Evolutionary conservation across 2,113 vertebrate genomes (phyloP).

Genomic region (Formicarius rufipectus): DNA sequence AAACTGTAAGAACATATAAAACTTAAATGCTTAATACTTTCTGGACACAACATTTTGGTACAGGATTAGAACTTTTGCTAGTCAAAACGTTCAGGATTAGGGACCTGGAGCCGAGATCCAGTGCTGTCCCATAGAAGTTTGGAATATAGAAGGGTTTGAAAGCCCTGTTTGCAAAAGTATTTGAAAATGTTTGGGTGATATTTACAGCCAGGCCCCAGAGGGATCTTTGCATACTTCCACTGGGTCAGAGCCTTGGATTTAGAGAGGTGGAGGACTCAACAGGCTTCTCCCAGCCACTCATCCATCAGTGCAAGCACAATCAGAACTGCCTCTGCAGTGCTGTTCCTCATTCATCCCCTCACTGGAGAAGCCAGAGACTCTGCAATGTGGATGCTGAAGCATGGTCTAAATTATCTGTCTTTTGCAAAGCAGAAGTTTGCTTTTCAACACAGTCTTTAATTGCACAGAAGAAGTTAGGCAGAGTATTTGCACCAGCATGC

Average conservation of each 20-base stretch:
- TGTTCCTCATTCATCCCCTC: neutral
- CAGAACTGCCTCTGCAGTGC: neutral
- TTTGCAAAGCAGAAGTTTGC: constrained; percentile 43
- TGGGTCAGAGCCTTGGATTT: neutral
- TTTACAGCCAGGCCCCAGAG: neutral
- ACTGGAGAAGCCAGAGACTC: neutral
- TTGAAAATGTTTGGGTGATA: neutral
- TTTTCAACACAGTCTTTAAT: constrained; percentile 51
- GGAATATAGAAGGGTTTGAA: neutral
- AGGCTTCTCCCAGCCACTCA: neutral
- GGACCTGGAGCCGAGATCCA: neutral
- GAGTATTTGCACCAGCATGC: constrained; percentile 25
- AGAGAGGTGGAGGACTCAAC: neutral
- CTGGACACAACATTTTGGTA: neutral
- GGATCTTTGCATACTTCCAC: neutral
- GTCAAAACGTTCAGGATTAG: neutral
- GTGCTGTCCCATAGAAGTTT: neutral
- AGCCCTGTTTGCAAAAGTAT: neutral
- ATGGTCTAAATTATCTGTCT: constrained; percentile 50
- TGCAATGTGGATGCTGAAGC: neutral
- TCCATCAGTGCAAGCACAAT: neutral
- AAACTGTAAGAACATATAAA: constrained; percentile 33
- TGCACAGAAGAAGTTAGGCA: constrained; percentile 21
- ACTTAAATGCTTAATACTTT: neutral
- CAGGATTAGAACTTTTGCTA: neutral